Base-by-base conservation (phyloP, 2,797 vertebrate genomes). In the Champsocephalus esox region DNA sequence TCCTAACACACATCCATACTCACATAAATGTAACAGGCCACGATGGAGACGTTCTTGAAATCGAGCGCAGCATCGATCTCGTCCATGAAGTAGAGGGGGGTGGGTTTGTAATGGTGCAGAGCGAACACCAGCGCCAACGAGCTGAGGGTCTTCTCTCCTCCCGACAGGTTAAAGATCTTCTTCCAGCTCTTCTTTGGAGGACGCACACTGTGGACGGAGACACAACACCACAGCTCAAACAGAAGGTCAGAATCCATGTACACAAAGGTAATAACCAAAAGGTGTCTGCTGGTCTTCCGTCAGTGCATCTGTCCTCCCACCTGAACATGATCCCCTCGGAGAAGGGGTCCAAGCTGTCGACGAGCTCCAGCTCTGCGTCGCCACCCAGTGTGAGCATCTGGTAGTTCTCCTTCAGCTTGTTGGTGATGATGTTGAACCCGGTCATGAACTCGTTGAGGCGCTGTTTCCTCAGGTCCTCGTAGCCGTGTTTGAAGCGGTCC, bases 171-270 rank as follows among this genome's bases (percentile, higher is more conserved):
- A 52, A 98, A 99, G 82, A 99, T 99, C 89, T 99, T 99, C 88
- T 99, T 99, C 98, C 98, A 99, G 73, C 98, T 99, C 84, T 99
- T 99, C 94, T 99, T 99, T 1, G 98, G 98, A 67, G 98, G 98
- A 41, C 98, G 95, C 63, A 99, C 98, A 54, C 98, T 99, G 73
- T 1, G 21, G 28, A 13, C 3, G 0, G 6, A 14, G 46, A 38
- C 3, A 13, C 1, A 24, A 38, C 46, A 48, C 1, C 14, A 8
- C 4, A 17, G 9, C 7, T 50, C 2, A 13, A 55, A 48, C 14
- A 17, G 11, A 41, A 50, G 11, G 2, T 11, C 7, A n/a, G 0
- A 5, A 49, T n/a, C 17, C 3, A 10, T 5, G 24, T 32, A 16
- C 5, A 46, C 9, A 50, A 21, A n/a, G 13, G 17, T 1, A 17